These are phyloP conservation scores for Onychostoma macrolepis DNA, from an alignment of 2,113 vertebrate genomes.

Conservation along the genomic window DNA sequence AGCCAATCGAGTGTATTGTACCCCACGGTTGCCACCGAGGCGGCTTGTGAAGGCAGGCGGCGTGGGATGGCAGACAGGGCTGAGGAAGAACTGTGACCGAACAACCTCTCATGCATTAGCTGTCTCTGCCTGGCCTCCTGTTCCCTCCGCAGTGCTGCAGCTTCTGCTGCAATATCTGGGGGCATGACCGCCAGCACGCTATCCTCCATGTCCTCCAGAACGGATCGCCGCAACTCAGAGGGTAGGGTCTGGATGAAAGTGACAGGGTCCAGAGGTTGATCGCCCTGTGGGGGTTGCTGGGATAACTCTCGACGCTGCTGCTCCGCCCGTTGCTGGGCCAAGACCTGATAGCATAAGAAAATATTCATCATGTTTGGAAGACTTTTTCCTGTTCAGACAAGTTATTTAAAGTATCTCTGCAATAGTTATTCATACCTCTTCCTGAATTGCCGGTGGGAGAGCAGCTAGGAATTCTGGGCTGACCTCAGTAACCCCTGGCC, in stretches of 20 bases:
- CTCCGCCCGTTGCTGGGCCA: constrained; percentile 92
- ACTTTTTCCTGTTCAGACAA: not conserved
- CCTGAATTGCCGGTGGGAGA: constrained; percentile 90
- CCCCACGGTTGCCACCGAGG: constrained; percentile 89
- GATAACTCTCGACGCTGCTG: constrained; percentile 91
- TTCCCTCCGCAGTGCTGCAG: constrained; percentile 87
- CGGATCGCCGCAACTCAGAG: constrained; percentile 88
- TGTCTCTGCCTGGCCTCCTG: constrained; percentile 92
- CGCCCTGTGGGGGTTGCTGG: constrained; percentile 86
- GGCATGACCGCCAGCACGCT: constrained; percentile 94
- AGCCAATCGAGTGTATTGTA: constrained; percentile 90
- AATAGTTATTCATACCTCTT: constrained; percentile 80
- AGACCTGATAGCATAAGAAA: constrained; percentile 74
- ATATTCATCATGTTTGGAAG: not conserved
- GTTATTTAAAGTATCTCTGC: not conserved
- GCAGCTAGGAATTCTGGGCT: constrained; percentile 93
- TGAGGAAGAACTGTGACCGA: constrained; percentile 92
- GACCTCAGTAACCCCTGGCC: constrained; percentile 87
- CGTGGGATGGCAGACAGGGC: constrained; percentile 92
- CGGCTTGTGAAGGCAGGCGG: constrained; percentile 90
- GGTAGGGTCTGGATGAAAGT: constrained; percentile 94
- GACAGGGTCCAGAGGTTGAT: constrained; percentile 89
- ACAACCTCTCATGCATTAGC: constrained; percentile 92
- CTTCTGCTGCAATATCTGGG: constrained; percentile 91
- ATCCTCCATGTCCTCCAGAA: constrained; percentile 95